Evolutionary conservation across 2,888 invertebrate genomes (phyloP).

Genomic region (Papilio gigon): DNA sequence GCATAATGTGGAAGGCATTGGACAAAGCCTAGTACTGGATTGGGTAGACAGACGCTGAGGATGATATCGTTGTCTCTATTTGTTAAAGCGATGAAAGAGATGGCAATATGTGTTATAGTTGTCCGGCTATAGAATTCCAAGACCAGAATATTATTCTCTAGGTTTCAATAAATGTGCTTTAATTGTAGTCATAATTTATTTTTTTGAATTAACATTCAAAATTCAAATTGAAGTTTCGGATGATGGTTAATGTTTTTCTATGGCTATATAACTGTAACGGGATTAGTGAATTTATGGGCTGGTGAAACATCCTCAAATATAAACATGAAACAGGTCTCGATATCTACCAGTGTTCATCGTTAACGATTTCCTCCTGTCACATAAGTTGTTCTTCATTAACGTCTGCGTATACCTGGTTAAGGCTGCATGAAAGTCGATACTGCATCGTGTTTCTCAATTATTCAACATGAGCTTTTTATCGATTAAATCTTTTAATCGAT

Average conservation of each 20-base stretch:
- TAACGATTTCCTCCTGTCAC: conserved; percentile 28
- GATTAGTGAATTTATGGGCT: neutral
- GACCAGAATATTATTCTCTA: too few species aligned
- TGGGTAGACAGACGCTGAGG: too few species aligned
- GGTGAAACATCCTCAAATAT: conserved; percentile 25
- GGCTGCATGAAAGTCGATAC: conserved; percentile 24
- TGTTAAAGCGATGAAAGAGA: too few species aligned
- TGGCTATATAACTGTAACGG: neutral
- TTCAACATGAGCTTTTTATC: conserved; percentile 15
- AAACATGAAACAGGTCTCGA: conserved; percentile 23
- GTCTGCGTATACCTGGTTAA: conserved; percentile 1
- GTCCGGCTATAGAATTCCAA: too few species aligned
- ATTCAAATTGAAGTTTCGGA: too few species aligned
- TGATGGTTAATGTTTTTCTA: neutral
- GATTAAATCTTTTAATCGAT: conserved; percentile 14
- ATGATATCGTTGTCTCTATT: too few species aligned
- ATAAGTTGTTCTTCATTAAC: conserved; percentile 15
- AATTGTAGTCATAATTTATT: neutral
- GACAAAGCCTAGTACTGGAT: too few species aligned
- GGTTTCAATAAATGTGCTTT: neutral
- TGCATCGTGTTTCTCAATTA: neutral
- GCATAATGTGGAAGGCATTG: too few species aligned
- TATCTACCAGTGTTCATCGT: neutral
- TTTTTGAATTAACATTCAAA: too few species aligned
- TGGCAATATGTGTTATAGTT: too few species aligned